These are phyloP conservation scores for Rhagonycha fulva DNA, from an alignment of 2,888 invertebrate species.

Conservation along the genomic window DNA sequence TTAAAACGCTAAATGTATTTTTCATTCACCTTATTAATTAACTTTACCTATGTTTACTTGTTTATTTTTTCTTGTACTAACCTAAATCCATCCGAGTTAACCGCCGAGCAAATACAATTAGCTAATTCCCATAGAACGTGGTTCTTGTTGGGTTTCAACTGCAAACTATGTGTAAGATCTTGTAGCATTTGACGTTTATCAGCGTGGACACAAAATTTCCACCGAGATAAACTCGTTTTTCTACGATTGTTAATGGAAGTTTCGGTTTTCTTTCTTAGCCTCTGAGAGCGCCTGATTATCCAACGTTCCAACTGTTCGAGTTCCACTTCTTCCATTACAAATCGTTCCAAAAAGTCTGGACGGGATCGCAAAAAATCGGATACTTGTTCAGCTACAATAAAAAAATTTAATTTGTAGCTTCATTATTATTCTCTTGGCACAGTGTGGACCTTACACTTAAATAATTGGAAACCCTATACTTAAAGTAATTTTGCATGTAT, in stretches of 20 bases:
- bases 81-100: slow-evolving; percentile 68
- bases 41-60: no score
- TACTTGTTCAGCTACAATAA: slow-evolving; percentile 53
- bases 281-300: slow-evolving; percentile 63
- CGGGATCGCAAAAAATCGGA: slow-evolving; percentile 63
- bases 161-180: slow-evolving; percentile 65
- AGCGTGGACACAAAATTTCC: slow-evolving; percentile 66
- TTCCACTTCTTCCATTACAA: slow-evolving; percentile 65
- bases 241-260: slow-evolving; percentile 45
- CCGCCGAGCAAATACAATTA: slow-evolving; percentile 66
- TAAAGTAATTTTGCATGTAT: not conserved
- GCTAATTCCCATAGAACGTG: slow-evolving; percentile 71
- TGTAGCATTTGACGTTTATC: slow-evolving; percentile 67
- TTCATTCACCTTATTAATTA: no score
- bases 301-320: slow-evolving; percentile 68
- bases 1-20: no score
- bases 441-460: not conserved
- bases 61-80: slow-evolving; percentile 25
- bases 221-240: slow-evolving; percentile 60
- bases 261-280: slow-evolving; percentile 54
- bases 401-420: not conserved
- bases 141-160: slow-evolving; percentile 64
- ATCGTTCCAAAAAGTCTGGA: slow-evolving; percentile 68
- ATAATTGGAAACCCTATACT: not conserved
- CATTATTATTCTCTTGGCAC: not conserved